phyloP scores from a whole-genome alignment of 2,113 vertebrate genomes.

The Lagopus muta region DNA sequence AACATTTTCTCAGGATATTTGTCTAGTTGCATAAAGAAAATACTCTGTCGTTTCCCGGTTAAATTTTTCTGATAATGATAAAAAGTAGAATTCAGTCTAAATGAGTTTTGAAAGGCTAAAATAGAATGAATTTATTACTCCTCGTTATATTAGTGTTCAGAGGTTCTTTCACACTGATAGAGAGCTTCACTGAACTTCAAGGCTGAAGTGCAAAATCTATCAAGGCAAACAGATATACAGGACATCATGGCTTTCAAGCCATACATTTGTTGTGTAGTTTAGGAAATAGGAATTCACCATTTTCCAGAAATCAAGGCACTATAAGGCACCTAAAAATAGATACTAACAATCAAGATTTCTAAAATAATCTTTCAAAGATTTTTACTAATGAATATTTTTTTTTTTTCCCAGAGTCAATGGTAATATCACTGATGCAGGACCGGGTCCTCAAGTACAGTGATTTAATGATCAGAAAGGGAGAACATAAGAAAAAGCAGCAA shows the following conservation, averaged over 20 bases:
- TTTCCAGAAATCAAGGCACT: background rate
- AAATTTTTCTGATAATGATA: background rate
- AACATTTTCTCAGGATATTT: conserved; percentile 15
- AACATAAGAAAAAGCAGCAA: background rate
- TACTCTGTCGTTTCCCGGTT: conserved; percentile 6
- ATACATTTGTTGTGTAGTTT: background rate
- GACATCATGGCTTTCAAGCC: background rate
- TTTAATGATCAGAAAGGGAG: background rate
- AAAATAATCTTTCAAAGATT: background rate
- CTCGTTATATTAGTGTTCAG: background rate
- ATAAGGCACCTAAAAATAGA: background rate
- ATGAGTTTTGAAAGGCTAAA: background rate
- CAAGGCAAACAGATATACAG: background rate
- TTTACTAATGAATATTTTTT: background rate
- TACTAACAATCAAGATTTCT: background rate
- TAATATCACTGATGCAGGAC: background rate
- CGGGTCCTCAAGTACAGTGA: background rate
- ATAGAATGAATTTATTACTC: background rate
- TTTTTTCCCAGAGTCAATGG: background rate
- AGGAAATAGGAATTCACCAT: background rate
- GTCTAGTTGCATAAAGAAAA: background rate
- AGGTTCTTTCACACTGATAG: background rate
- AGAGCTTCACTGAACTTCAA: background rate
- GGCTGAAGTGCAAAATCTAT: background rate
- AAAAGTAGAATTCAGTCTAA: background rate